Base-by-base conservation (phyloP, 2,797 vertebrate species). In the Cichlasoma orientale region DNA sequence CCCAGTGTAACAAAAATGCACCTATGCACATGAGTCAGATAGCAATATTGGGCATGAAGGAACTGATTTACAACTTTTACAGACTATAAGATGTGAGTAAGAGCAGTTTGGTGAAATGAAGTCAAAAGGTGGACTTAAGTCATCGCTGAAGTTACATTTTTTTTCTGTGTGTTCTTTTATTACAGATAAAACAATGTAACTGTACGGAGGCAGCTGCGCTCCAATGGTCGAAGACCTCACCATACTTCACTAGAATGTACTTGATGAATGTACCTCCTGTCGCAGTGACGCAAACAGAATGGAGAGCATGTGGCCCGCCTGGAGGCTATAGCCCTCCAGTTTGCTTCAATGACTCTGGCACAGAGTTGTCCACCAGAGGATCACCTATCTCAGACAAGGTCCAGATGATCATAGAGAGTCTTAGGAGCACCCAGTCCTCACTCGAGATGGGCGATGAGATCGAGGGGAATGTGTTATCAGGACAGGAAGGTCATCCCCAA, bases 251-350 rank as follows among this genome's bases (percentile, higher is more conserved):
- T 97, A 98, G 96, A 96, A 99, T 99, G 98, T 99, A 98, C 94
- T 96, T 99, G 94, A 97, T 98, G 97, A 98, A 98, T 75, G 94
- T 95, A 80, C 95, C 97, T 89, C 97, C 97, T 94, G 93, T 97
- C 88, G 95, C 96, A 93, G 95, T 95, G 92, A 96, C 97, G 87
- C 97, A 95, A 92, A 96, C 96, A 72, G 95, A 97, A 95, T 99
- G 98, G 98, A 97, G 97, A 90, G 93, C 96, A 82, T 97, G 97
- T 80, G 94, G 96, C 81, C 93, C 94, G 0, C 87, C 95, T 7
- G 94, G 95, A 89, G 95, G 92, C 95, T 97, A 92, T 96, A 96
- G 96, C 92, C 95, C 97, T 78, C 97, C 97, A 0, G 76, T 95
- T 76, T 97, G 96, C 93, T 97, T 97, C 95, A 95, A 96, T n/a